These are phyloP conservation scores for Struthio camelus DNA, from an alignment of 2,113 vertebrate species.

Conservation along the genomic window DNA sequence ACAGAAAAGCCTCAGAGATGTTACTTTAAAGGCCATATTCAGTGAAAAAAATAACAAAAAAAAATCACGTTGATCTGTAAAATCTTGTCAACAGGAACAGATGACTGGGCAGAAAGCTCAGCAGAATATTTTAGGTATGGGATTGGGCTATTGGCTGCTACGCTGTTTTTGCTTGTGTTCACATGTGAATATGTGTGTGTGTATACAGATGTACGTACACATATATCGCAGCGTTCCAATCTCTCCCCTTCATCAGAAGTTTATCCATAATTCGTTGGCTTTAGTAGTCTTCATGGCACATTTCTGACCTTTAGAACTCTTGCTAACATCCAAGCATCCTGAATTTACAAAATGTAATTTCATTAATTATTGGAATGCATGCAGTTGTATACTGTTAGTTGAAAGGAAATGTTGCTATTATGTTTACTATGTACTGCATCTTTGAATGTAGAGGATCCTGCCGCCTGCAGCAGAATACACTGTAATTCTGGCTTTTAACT, in stretches of 20 bases:
- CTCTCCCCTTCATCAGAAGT: not conserved
- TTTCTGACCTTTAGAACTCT: not conserved
- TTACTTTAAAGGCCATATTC: not conserved
- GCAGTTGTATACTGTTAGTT: not conserved
- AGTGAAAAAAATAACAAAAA: not conserved
- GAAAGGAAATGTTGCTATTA: not conserved
- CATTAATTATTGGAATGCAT: not conserved
- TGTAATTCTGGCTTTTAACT: not conserved
- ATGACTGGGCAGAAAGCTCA: not conserved
- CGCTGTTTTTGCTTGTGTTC: not conserved
- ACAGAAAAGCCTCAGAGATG: not conserved
- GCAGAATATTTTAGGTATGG: not conserved
- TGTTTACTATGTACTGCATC: not conserved
- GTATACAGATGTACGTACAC: no score
- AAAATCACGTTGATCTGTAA: not conserved
- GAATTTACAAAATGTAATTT: not conserved
- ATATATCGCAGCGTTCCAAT: not conserved
- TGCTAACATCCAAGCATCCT: not conserved
- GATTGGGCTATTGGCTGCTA: not conserved
- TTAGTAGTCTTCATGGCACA: not conserved
- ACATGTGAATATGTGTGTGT: not conserved
- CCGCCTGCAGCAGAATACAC: not conserved
- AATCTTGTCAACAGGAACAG: not conserved
- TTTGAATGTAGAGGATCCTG: not conserved
- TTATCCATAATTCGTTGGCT: not conserved